phyloP scores from a whole-genome alignment of 2,113 vertebrate genomes.

The Aldabrachelys gigantea region DNA sequence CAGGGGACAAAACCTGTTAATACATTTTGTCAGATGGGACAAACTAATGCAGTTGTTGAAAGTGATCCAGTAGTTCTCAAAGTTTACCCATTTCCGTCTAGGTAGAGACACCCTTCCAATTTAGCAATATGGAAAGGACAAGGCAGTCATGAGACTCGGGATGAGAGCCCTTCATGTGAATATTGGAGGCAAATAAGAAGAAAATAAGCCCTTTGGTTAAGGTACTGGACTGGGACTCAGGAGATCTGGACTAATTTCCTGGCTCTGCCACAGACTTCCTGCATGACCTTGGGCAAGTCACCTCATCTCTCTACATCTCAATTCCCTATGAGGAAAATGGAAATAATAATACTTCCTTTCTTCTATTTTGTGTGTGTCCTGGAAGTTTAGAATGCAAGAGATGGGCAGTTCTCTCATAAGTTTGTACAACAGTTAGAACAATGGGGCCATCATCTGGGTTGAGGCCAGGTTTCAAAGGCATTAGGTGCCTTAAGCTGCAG shows the following conservation, averaged over 20 bases:
- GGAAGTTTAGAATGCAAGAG: not conserved
- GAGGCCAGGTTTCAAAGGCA: not conserved
- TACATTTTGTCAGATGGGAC: not conserved
- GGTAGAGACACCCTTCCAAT: not conserved
- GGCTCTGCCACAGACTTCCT: not conserved
- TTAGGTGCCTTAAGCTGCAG: not conserved
- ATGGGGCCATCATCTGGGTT: not conserved
- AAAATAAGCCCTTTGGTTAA: not conserved
- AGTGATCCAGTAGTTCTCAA: constrained; percentile 8
- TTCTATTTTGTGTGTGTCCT: not conserved
- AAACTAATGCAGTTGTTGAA: not conserved
- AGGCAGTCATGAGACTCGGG: not conserved
- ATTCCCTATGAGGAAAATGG: not conserved
- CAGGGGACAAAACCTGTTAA: not conserved
- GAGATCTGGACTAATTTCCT: constrained; percentile 24
- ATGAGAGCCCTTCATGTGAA: not conserved
- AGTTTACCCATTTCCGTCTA: not conserved
- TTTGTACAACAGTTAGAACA: not conserved
- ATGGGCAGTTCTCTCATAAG: not conserved
- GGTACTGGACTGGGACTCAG: not conserved
- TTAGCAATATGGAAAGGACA: not conserved
- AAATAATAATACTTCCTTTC: not conserved
- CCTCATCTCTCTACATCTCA: not conserved
- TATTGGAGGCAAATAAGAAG: not conserved
- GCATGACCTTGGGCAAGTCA: not conserved